Evolutionary conservation across 2,113 vertebrate species (phyloP), one percentile per base, ranked within the genome.

Genomic region (Sceloporus tristichus): DNA sequence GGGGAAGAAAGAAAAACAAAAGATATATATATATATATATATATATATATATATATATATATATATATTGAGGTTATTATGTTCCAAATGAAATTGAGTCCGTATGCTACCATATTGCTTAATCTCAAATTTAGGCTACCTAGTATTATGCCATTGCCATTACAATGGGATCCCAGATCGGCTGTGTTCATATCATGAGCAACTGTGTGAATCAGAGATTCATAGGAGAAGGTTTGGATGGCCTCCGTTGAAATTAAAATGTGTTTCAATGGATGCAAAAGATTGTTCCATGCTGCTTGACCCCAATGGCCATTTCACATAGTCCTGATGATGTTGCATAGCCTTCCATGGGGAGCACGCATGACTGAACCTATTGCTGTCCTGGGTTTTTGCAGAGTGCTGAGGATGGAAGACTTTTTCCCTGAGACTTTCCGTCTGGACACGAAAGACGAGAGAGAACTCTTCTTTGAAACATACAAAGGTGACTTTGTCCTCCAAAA

Each of bases 351-450:
- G 19, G 27, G n/a, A 27, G 5, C 7, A 19, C 1, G 5, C 34
- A 38, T 9, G 4, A 11, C 1, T 42, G 48, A 79, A 38, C 2
- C 16, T 18, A 70, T 6, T 38, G 9, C 34, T 77, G 40, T 42
- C 0, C 54, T 79, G 29, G 19, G 14, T 42, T 79, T 70, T 54
- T 16, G 13, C 85, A 98, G 98, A 94, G 82, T 91, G 23, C 91
- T 98, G 85, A 97, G 95, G 95, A 97, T 98, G 96, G 96, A 97
- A 14, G 97, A 98, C 1, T 98, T 99, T 91, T 97, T 98, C 92
- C 98, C 98, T 1, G 96, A 96, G 11, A 98, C 98, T 16, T 98
- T 97, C 85, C 97, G 98, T 6, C 95, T 98, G 96, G 98, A 99
- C 76, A 8, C 98, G 76, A 96, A 83, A 83, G 93, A 97, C 0